These are phyloP conservation scores for Drosophila rhopaloa DNA, from an alignment of 1,140 invertebrate genomes.

Conservation along the genomic window DNA sequence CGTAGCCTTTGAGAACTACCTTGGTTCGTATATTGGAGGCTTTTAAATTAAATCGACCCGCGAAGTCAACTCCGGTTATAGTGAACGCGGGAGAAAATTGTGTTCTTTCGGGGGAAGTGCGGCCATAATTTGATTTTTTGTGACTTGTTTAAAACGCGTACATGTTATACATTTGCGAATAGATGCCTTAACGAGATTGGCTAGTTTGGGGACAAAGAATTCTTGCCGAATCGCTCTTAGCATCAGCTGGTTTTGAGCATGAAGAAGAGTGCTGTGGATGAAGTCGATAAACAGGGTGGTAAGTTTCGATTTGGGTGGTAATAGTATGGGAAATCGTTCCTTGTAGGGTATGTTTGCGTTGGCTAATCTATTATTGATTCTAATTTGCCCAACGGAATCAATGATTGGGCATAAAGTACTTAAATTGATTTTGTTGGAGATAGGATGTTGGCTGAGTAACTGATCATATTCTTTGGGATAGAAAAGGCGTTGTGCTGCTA, in stretches of 20 bases:
- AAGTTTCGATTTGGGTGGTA: neutral
- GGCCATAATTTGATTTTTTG: neutral
- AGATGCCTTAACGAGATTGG: neutral
- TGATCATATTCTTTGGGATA: neutral
- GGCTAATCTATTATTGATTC: neutral
- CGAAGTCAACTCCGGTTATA: neutral
- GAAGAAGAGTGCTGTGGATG: neutral
- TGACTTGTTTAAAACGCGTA: neutral
- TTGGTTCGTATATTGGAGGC: neutral
- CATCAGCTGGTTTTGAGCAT: neutral
- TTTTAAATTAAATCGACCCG: neutral
- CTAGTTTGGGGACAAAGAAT: neutral
- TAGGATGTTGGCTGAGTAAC: neutral
- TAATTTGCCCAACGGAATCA: neutral
- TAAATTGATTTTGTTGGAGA: neutral
- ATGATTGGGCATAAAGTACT: neutral
- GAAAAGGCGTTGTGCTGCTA: too few relatives aligned
- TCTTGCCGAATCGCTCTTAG: neutral
- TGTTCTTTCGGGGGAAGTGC: conserved; percentile 1
- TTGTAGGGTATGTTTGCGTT: conserved; percentile 1
- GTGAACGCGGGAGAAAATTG: neutral
- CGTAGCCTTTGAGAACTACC: neutral
- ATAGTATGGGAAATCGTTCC: neutral
- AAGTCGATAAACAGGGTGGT: neutral
- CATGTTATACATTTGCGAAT: neutral